These are phyloP conservation scores for Ptilodon capucinus DNA, from an alignment of 2,888 invertebrate species.

Conservation along the genomic window DNA sequence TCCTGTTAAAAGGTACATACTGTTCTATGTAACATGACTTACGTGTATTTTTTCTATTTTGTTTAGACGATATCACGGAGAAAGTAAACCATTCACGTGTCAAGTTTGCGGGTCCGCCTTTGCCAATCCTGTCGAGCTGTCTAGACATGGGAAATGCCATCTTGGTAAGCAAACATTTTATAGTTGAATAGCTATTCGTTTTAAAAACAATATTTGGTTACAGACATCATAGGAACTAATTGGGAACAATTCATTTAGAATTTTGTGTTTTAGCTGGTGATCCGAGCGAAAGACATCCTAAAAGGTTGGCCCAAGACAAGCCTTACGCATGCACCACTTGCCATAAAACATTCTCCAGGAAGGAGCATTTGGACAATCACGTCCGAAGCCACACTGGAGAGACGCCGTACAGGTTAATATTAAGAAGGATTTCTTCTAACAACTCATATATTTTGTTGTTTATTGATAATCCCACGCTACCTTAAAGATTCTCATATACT, in stretches of 20 bases:
- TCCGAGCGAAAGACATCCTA: conserved; percentile 88
- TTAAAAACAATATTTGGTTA: no score
- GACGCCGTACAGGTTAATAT: conserved; percentile 87
- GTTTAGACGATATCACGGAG: conserved; percentile 90
- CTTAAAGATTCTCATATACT: no score
- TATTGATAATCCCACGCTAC: no score
- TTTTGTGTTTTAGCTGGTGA: conserved; percentile 58
- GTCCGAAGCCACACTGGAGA: conserved; percentile 92
- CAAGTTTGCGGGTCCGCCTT: conserved; percentile 93
- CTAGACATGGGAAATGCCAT: conserved; percentile 92
- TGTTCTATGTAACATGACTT: no score
- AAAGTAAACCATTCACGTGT: conserved; percentile 91
- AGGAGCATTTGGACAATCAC: conserved; percentile 94
- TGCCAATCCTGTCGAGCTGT: conserved; percentile 89
- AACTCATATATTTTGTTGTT: no score
- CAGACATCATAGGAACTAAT: no score
- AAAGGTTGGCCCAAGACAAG: conserved; percentile 91
- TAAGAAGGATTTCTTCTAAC: no score
- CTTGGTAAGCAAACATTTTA: conserved; percentile 81
- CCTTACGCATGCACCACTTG: conserved; percentile 93
- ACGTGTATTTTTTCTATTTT: no score
- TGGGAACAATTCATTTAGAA: no score
- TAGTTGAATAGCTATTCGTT: no score
- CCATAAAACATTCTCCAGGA: conserved; percentile 93
- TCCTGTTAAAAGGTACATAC: no score